Evolutionary conservation across 2,797 vertebrate species (phyloP).

Genomic region (Aeoliscus strigatus): DNA sequence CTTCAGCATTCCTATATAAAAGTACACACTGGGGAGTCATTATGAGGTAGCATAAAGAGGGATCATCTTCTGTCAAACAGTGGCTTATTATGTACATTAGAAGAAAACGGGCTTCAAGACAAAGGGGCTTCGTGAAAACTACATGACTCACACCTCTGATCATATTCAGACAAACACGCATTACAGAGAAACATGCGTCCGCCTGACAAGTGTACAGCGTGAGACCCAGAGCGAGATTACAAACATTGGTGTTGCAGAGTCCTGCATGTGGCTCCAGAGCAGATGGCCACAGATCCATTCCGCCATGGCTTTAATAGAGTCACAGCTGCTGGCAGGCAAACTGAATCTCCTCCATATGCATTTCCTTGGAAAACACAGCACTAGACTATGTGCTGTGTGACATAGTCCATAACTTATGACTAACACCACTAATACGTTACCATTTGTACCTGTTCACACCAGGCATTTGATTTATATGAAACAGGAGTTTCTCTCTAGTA

Average conservation of each 20-base stretch:
- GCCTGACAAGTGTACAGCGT: constrained; percentile 16
- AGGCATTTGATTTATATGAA: constrained; percentile 39
- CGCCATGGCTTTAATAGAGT: constrained; percentile 72
- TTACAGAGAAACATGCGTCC: constrained; percentile 18
- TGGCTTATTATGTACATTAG: no score
- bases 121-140: no score
- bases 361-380: constrained; percentile 49
- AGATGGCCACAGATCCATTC: constrained; percentile 66
- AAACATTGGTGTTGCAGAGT: constrained; percentile 34
- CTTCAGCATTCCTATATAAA: no score
- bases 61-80: no score
- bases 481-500: not conserved
- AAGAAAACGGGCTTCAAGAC: no score
- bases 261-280: constrained; percentile 55
- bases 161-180: no score
- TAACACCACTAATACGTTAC: constrained; percentile 24
- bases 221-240: constrained; percentile 45
- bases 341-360: constrained; percentile 76
- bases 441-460: constrained; percentile 9
- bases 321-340: constrained; percentile 74
- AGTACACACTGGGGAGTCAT: no score
- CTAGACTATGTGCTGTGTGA: constrained; percentile 39
- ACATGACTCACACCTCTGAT: no score
- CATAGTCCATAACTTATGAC: constrained; percentile 39
- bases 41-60: no score